Percentiles rank a stretch among this genome's conserved stretches.
phyloP scores from a whole-genome alignment of 1,140 invertebrate species.

The Halyomorpha halys region DNA sequence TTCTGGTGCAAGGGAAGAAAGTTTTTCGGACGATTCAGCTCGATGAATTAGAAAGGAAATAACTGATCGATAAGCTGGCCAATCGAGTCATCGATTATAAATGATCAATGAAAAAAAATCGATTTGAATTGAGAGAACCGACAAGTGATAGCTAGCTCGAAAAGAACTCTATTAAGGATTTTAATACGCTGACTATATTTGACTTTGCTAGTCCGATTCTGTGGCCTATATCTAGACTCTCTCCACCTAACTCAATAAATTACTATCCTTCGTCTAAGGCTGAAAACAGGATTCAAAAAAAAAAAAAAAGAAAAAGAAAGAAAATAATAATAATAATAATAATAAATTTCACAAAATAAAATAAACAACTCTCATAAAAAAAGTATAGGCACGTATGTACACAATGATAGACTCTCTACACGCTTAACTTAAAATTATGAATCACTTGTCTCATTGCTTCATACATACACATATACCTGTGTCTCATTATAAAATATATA shows the following conservation, averaged over 20 bases:
- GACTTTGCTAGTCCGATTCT: background rate
- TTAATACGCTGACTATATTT: background rate
- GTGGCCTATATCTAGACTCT: constrained; percentile 25
- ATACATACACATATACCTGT: constrained; percentile 16
- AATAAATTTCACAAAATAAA: background rate
- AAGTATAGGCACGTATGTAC: constrained; percentile 26
- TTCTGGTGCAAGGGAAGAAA: background rate
- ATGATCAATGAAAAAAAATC: too few species aligned
- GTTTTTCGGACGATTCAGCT: background rate
- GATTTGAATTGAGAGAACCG: background rate
- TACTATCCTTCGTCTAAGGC: constrained; percentile 24
- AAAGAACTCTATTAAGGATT: background rate
- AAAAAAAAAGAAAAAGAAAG: background rate
- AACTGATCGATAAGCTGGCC: background rate
- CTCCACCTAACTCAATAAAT: constrained; percentile 25
- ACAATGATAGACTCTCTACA: constrained; percentile 24
- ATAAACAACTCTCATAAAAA: background rate
- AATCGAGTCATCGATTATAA: too few species aligned
- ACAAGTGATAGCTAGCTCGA: background rate
- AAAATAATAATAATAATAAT: constrained; percentile 1
- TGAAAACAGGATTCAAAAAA: constrained; percentile 18
- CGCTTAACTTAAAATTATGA: constrained; percentile 18
- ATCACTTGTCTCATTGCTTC: constrained; percentile 18
- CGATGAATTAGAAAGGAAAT: background rate
- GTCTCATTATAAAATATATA: constrained; percentile 23